Base-by-base conservation (phyloP, 64 coral and sea anemone genomes). In the Porites australiensis region DNA sequence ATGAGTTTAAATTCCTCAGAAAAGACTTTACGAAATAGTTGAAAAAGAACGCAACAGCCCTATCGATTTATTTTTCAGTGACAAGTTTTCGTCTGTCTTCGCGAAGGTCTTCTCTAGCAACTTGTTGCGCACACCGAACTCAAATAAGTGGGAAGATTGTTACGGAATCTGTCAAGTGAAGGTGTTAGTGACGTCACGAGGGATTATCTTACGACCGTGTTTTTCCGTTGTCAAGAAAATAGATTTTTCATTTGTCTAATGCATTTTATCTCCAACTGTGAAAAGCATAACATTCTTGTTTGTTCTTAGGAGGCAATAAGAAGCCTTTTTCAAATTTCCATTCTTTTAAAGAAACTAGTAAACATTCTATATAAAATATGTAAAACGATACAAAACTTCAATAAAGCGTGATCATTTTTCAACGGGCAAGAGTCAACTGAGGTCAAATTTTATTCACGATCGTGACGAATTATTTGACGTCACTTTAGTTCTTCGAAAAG, bases 171-270 rank as follows among this genome's bases (percentile, higher is more conserved):
- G 50, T 12, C 50, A 78, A 7, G 5, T 21, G 8, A 54, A 19
- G 49, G 50, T 78, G 71, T 14, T 13, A 78, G 51, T 78, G 75
- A 78, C 75, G 75, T 78, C 75, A 78, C 75, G 22, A 54, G 19
- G 18, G 49, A 78, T 78, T 55, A 78, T 77, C 75, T 77, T 13
- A 15, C 5, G 49, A 13, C 16, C 8, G 75, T 77, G 75, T 78
- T 78, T 55, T 78, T 78, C 75, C 75, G 75, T 78, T 58, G 75
- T 55, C 75, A 78, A 53, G 74, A 77, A 77, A 50, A 49, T 77
- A 77, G 20, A 64, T 64, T 64, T 64, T 13, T 18, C 8, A 10
- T 3, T 14, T 64, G 3, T 13, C 58, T 9, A 59, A 59, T 64
- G 61, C 4, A 13, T 64, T 64, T 18, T 18, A 64, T 15, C 61